phyloP scores from a whole-genome alignment of 2,888 invertebrate genomes.

The Pardosa pseudoannulata region DNA sequence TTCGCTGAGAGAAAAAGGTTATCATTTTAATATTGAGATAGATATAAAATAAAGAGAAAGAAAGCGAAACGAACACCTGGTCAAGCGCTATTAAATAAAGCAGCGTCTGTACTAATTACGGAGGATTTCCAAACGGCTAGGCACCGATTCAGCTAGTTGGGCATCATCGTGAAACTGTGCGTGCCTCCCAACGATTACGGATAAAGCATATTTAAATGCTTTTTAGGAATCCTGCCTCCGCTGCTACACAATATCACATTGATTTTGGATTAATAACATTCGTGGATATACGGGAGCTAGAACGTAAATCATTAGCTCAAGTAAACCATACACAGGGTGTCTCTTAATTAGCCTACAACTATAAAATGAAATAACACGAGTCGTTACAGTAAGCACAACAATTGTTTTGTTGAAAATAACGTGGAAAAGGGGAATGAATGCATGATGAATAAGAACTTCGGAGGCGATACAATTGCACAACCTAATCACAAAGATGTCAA shows the following conservation, averaged over 20 bases:
- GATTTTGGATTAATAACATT: too few species aligned
- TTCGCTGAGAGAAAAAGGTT: not conserved
- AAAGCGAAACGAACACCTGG: conserved; percentile 41
- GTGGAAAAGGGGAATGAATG: too few species aligned
- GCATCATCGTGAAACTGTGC: conserved; percentile 35
- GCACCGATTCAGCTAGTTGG: conserved; percentile 64
- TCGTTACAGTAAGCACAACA: too few species aligned
- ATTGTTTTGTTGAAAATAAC: too few species aligned
- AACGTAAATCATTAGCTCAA: too few species aligned
- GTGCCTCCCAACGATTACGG: conserved; percentile 49
- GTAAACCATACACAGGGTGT: too few species aligned
- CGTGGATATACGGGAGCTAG: too few species aligned
- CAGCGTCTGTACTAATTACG: conserved; percentile 61
- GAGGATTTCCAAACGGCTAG: conserved; percentile 69
- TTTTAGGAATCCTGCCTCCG: not conserved
- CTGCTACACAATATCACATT: not conserved
- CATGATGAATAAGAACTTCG: too few species aligned
- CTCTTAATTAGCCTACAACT: too few species aligned
- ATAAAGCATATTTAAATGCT: conserved; percentile 30
- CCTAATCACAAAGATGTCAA: too few species aligned
- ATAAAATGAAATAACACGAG: too few species aligned
- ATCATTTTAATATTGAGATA: not conserved
- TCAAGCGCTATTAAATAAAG: conserved; percentile 64
- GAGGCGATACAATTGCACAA: too few species aligned
- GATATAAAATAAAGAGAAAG: not conserved